These are phyloP conservation scores for Raja brachyura DNA, from an alignment of 2,113 vertebrate genomes.

Conservation along the genomic window DNA sequence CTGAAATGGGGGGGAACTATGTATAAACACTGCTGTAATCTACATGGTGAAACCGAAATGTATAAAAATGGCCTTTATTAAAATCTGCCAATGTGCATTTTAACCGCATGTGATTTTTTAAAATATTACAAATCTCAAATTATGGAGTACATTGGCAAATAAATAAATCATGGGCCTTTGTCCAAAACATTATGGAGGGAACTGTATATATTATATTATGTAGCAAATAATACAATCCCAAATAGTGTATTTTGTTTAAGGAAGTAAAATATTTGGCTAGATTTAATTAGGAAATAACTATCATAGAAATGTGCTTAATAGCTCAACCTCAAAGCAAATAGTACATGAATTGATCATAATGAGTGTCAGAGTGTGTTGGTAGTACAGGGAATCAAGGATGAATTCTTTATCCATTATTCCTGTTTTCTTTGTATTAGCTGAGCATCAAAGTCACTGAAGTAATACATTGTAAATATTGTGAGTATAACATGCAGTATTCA, in stretches of 20 bases:
- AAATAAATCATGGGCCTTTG: too few relatives aligned
- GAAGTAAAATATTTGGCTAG: background rate
- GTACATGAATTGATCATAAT: background rate
- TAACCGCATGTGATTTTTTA: too few relatives aligned
- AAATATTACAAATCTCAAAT: too few relatives aligned
- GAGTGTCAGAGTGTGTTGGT: background rate
- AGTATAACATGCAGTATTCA: constrained; percentile 37
- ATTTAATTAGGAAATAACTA: background rate
- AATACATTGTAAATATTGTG: background rate
- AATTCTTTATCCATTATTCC: too few relatives aligned
- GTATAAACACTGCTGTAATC: too few relatives aligned
- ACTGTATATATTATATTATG: background rate
- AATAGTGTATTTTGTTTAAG: background rate
- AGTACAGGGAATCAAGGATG: too few relatives aligned
- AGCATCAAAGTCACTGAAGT: background rate
- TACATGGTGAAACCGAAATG: too few relatives aligned
- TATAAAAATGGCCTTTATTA: too few relatives aligned
- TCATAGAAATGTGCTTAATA: background rate
- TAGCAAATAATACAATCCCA: background rate
- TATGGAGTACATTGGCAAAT: too few relatives aligned
- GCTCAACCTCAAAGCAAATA: background rate
- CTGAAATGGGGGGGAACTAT: too few relatives aligned
- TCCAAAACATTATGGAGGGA: too few relatives aligned
- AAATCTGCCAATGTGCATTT: too few relatives aligned
- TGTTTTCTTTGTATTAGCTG: background rate